Percentiles rank a stretch among this genome's conserved stretches.
phyloP scores from a whole-genome alignment of 2,797 vertebrate genomes.

The Gorsachius magnificus region DNA sequence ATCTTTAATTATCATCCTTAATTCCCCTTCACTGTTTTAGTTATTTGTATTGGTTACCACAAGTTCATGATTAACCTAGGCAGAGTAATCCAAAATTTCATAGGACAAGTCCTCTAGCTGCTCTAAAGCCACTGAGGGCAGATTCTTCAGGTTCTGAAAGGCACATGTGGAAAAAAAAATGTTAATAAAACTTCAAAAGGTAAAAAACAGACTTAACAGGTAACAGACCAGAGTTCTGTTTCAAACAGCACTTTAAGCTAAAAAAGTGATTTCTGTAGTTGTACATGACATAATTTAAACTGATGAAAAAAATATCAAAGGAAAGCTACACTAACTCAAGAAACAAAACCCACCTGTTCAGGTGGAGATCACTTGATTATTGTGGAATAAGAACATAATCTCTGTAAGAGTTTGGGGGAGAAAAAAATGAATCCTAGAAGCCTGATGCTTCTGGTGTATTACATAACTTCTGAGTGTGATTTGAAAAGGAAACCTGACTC shows the following conservation, averaged over 20 bases:
- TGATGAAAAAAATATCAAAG: neutral
- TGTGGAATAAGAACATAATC: neutral
- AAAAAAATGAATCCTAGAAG: neutral
- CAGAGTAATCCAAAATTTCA: neutral
- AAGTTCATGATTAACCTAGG: neutral
- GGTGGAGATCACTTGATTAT: neutral
- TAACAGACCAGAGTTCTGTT: neutral
- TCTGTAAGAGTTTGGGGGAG: neutral
- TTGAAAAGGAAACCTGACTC: neutral
- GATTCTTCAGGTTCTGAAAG: neutral
- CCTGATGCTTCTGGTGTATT: neutral
- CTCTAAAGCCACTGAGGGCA: neutral
- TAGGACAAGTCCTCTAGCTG: neutral
- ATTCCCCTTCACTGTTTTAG: neutral
- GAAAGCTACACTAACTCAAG: neutral
- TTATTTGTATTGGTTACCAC: neutral
- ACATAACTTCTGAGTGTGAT: neutral
- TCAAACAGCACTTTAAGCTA: neutral
- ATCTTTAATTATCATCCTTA: neutral
- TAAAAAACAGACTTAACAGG: neutral
- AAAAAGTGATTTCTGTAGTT: neutral
- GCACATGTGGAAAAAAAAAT: neutral
- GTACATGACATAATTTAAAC: neutral
- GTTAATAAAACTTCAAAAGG: neutral
- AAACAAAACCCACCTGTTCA: neutral